Percentiles rank a stretch among this genome's conserved stretches.
phyloP scores from a whole-genome alignment of 2,888 invertebrate species.

The Drosophila melanosoma region DNA sequence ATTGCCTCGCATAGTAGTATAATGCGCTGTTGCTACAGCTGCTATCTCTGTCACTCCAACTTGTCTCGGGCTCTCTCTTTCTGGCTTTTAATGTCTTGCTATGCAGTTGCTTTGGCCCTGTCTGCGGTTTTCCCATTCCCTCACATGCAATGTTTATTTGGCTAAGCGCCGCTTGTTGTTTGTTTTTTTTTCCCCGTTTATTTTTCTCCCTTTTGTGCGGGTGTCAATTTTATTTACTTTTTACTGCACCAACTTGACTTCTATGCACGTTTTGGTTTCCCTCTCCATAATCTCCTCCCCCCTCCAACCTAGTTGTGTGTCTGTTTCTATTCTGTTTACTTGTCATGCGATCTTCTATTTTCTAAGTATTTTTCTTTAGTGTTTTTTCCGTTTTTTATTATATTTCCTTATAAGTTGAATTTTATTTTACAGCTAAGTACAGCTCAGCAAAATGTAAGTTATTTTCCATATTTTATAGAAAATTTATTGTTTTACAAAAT shows the following conservation, averaged over 20 bases:
- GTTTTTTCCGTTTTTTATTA: not conserved
- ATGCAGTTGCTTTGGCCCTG: constrained; percentile 28
- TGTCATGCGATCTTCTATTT: constrained; percentile 18
- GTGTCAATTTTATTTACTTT: constrained; percentile 69
- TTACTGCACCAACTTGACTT: constrained; percentile 62
- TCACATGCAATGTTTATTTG: constrained; percentile 66
- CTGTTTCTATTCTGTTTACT: constrained; percentile 1
- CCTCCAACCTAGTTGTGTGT: constrained; percentile 2
- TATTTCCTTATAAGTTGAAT: not conserved
- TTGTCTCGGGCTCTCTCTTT: not conserved
- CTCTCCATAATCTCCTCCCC: not conserved
- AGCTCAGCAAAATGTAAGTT: not conserved
- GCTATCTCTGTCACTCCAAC: not conserved
- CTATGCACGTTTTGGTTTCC: constrained; percentile 44
- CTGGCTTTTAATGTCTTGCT: constrained; percentile 6
- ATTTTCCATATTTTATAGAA: not conserved
- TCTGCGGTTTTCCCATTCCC: constrained; percentile 38
- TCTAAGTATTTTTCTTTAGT: not conserved
- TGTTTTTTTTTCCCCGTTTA: constrained; percentile 49
- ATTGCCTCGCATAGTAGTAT: constrained; percentile 26
- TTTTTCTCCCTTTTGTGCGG: constrained; percentile 54
- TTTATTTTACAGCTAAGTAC: not conserved
- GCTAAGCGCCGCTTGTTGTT: constrained; percentile 61
- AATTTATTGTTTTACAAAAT: not conserved
- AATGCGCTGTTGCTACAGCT: constrained; percentile 14